Evolutionary conservation across 2,113 vertebrate species (phyloP), one percentile per base, ranked within the genome.

Genomic region (Chitala chitala): DNA sequence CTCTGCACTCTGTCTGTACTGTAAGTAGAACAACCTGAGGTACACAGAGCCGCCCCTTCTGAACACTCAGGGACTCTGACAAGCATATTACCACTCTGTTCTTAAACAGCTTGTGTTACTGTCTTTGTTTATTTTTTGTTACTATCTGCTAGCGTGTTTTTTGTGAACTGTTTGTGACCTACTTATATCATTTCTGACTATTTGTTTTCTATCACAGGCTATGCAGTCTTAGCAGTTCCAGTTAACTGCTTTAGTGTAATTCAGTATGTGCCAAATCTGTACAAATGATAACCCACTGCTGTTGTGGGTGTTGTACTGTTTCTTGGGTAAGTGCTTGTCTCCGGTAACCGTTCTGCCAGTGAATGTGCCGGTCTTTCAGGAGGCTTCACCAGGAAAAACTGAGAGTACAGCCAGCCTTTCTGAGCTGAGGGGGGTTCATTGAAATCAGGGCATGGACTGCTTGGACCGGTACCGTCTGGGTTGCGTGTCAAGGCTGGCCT

Each of bases 361-460:
- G 42, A 42, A 65, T 66, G 42, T 40, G 6, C 2, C 4, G 10
- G 10, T 15, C 72, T 22, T 70, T 63, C 72, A 26, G 38, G 72
- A 73, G 72, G 10, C 40, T 73, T 73, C 72, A 51, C 29, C 44
- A 61, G 6, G 26, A 5, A 5, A 31, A 56, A 31, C 72, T 73
- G 64, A 63, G 72, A 73, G 64, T 73, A 73, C 56, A 42, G 12
- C 53, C 24, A 9, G 17, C 42, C n/a, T 12, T 3, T 12, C n/a
- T 53, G 48, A 24, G 22, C 33, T n/a, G 29, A 29, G 3, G n/a
- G n/a, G n/a, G n/a, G n/a, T n/a, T 33, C 61, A 1, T 22, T 29
- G 12, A 24, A 50, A 24, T 44, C n/a, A 53, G 48, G 59, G 24
- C 42, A 5, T 10, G 4, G 31, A 59, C 24, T 54, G 17, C 22